These are phyloP conservation scores for Papilio protenor DNA, from an alignment of 2,888 invertebrate species.

Conservation along the genomic window DNA sequence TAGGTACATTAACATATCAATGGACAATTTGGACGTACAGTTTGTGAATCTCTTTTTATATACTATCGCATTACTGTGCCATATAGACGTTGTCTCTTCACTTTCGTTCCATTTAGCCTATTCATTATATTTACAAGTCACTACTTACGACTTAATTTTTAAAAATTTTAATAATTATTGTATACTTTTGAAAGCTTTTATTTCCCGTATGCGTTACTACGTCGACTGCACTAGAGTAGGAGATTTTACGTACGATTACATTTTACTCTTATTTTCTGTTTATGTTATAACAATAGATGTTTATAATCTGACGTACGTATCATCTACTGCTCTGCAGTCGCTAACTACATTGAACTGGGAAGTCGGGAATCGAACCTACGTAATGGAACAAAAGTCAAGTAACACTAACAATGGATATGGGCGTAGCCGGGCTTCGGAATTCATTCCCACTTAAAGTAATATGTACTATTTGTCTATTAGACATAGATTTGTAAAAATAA, in stretches of 20 bases:
- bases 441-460: not conserved
- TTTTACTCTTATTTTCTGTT: not conserved
- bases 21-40: conserved; percentile 85
- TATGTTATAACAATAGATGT: not conserved
- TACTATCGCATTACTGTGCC: conserved; percentile 70
- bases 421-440: conserved; percentile 50
- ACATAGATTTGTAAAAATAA: not conserved
- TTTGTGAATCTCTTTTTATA: conserved; percentile 70
- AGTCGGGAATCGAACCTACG: conserved; percentile 45
- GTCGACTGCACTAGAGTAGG: not conserved
- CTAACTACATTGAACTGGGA: conserved; percentile 28
- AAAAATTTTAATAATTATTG: conserved; percentile 58
- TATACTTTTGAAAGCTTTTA: conserved; percentile 56
- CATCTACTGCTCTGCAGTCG: conserved; percentile 2
- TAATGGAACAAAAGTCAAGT: conserved; percentile 79
- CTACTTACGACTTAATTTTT: conserved; percentile 54
- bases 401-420: conserved; percentile 60
- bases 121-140: conserved; percentile 67
- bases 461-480: conserved; percentile 7
- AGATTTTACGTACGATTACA: not conserved
- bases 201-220: conserved; percentile 38
- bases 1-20: conserved; percentile 83
- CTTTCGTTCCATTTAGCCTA: conserved; percentile 75
- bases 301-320: conserved; percentile 7
- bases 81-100: conserved; percentile 68